Percentiles rank a stretch among this genome's conserved stretches.
phyloP scores from a whole-genome alignment of 2,888 invertebrate genomes.

The Campopleginae sp. region DNA sequence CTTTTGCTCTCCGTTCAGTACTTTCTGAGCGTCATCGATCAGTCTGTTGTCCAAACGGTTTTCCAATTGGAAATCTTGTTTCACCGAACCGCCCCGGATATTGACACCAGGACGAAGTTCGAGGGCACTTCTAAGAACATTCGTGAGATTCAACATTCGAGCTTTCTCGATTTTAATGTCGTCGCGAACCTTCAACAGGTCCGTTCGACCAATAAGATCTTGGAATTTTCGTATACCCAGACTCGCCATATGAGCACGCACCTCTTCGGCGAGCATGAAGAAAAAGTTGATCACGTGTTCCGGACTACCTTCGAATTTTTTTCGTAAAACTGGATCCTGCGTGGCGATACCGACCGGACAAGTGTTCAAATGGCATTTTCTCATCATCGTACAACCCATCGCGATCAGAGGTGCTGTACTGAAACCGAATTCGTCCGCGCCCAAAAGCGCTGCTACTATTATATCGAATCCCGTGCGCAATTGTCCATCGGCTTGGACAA shows the following conservation, averaged over 20 bases:
- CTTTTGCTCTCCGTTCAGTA: slow-evolving; percentile 90
- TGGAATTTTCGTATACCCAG: slow-evolving; percentile 95
- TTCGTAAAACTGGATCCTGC: slow-evolving; percentile 97
- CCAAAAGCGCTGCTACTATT: slow-evolving; percentile 96
- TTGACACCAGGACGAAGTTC: slow-evolving; percentile 95
- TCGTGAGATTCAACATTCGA: slow-evolving; percentile 92
- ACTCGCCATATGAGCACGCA: slow-evolving; percentile 95
- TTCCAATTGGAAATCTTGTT: slow-evolving; percentile 94
- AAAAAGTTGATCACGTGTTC: slow-evolving; percentile 99
- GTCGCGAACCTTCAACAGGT: slow-evolving; percentile 92
- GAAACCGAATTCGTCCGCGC: slow-evolving; percentile 99
- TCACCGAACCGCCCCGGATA: slow-evolving; percentile 94
- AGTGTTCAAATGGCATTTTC: slow-evolving; percentile 99
- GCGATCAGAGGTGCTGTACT: slow-evolving; percentile 99
- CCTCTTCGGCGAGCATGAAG: slow-evolving; percentile 99
- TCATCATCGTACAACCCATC: slow-evolving; percentile 99
- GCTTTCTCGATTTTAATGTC: slow-evolving; percentile 91
- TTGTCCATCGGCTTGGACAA: slow-evolving; percentile 98
- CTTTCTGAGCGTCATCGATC: slow-evolving; percentile 89
- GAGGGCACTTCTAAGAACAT: slow-evolving; percentile 94
- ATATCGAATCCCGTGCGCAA: slow-evolving; percentile 98
- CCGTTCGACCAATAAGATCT: slow-evolving; percentile 96
- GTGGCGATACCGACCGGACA: slow-evolving; percentile 99
- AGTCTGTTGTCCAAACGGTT: slow-evolving; percentile 92
- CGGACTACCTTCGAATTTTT: slow-evolving; percentile 98